Percentiles rank a stretch among this genome's conserved stretches.
These are phyloP conservation scores for Drosophila parabipectinata DNA, from an alignment of 1,140 invertebrate species.

Conservation along the genomic window DNA sequence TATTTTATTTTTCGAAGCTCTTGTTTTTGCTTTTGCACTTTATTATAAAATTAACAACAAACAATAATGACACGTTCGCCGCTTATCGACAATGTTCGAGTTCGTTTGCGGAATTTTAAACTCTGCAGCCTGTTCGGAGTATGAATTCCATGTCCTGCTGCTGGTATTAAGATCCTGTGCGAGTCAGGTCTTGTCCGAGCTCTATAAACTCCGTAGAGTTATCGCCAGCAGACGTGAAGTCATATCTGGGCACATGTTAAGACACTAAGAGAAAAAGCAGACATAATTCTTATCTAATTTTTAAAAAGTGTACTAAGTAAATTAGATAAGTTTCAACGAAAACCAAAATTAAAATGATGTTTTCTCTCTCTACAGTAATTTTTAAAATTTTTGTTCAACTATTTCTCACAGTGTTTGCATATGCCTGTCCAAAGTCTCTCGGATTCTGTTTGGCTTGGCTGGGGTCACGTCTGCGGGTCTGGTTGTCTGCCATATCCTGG, in stretches of 20 bases:
- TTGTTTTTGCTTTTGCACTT: slow-evolving; percentile 57
- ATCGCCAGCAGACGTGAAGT: slow-evolving; percentile 79
- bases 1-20: neutral
- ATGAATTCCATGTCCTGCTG: slow-evolving; percentile 26
- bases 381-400: neutral
- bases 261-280: slow-evolving; percentile 6
- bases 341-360: no score
- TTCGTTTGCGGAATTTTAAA: slow-evolving; percentile 56
- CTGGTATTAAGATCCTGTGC: slow-evolving; percentile 5
- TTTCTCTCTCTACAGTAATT: neutral
- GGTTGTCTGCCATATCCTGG: slow-evolving; percentile 29
- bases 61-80: slow-evolving; percentile 54
- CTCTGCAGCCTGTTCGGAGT: slow-evolving; percentile 13
- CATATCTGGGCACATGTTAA: slow-evolving; percentile 51
- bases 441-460: slow-evolving; percentile 50
- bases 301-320: no score
- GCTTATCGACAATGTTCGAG: slow-evolving; percentile 64
- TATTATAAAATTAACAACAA: slow-evolving; percentile 76
- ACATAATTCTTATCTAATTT: no score
- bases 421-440: neutral
- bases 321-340: no score
- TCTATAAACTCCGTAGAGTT: slow-evolving; percentile 73
- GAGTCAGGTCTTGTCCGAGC: slow-evolving; percentile 24
- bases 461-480: slow-evolving; percentile 27
- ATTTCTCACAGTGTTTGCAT: slow-evolving; percentile 1